Conservation (phyloP, 1,140 invertebrate genomes). For the Penaeus indicus region DNA sequence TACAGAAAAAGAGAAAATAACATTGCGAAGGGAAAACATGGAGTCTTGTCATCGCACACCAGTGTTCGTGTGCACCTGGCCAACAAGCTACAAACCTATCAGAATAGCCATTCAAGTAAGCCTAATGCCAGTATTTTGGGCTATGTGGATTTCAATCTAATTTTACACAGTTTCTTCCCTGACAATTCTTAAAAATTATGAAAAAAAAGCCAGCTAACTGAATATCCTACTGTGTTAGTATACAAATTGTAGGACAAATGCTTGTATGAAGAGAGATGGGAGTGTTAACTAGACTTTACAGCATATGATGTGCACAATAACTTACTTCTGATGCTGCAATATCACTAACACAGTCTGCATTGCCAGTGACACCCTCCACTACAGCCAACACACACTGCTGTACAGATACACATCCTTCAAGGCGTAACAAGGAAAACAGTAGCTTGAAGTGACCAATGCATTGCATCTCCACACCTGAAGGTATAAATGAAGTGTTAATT, state of each 20-base stretch:
- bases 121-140: too few relatives aligned
- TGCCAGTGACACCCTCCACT: constrained; percentile 78
- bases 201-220: too few relatives aligned
- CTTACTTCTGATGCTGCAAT: constrained; percentile 90
- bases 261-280: constrained; percentile 1
- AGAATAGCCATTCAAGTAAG: too few relatives aligned
- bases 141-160: too few relatives aligned
- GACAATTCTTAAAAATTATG: too few relatives aligned
- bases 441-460: constrained; percentile 97
- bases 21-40: too few relatives aligned
- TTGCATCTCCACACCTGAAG: constrained; percentile 89
- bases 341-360: constrained; percentile 92
- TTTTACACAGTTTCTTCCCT: too few relatives aligned
- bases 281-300: neutral
- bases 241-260: neutral
- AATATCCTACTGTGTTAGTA: too few relatives aligned
- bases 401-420: constrained; percentile 77
- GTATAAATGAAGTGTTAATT: constrained; percentile 31
- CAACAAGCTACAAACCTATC: too few relatives aligned
- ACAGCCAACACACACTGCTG: constrained; percentile 84
- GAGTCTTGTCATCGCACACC: too few relatives aligned
- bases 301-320: neutral
- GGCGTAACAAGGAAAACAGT: constrained; percentile 86
- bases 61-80: too few relatives aligned
- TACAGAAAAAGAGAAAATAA: too few relatives aligned